Conservation (phyloP, 2,797 vertebrate species). For the Staurois parvus region DNA sequence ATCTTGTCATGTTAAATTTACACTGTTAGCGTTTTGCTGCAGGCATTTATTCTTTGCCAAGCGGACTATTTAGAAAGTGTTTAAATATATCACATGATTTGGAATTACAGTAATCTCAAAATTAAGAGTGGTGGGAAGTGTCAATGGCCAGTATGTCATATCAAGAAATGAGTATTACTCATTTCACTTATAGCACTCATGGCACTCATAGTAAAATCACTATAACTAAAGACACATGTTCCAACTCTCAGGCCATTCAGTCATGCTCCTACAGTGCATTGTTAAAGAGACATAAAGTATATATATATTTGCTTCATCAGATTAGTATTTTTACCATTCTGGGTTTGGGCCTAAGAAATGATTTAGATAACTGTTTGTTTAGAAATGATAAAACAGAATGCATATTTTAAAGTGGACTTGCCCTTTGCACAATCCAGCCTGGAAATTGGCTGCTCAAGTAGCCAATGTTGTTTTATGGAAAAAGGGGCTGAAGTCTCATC, state of each 20-base stretch:
- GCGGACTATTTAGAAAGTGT: constrained; percentile 27
- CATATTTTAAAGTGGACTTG: too few species aligned
- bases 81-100: constrained; percentile 25
- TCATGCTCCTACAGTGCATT: neutral
- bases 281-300: neutral
- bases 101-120: constrained; percentile 36
- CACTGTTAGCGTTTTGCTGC: neutral
- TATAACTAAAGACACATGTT: neutral
- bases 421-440: too few species aligned
- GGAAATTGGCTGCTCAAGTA: too few species aligned
- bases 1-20: constrained; percentile 54
- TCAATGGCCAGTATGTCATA: constrained; percentile 14
- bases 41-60: neutral
- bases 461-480: too few species aligned
- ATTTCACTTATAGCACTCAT: too few species aligned
- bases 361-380: too few species aligned
- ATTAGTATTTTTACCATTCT: neutral
- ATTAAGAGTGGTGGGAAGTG: constrained; percentile 25
- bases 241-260: neutral
- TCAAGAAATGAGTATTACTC: neutral
- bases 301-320: neutral
- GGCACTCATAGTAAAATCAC: neutral
- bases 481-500: too few species aligned
- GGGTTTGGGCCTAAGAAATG: neutral
- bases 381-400: neutral